Evolutionary conservation across 2,797 vertebrate species (phyloP), one percentile per base, ranked within the genome.

Genomic region (Iguana delicatissima): DNA sequence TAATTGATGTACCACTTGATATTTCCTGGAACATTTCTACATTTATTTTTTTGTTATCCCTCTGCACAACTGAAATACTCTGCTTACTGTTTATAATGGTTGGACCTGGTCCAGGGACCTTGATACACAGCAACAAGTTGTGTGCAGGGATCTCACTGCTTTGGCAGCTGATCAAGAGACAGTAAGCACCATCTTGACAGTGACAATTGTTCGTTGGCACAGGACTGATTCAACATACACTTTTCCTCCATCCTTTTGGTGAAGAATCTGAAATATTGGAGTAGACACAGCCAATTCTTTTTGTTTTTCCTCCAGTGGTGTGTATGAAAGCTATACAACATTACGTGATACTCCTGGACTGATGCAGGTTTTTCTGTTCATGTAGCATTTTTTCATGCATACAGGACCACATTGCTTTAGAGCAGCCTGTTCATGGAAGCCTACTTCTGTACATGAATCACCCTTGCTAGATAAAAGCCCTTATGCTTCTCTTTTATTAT

Each of bases 1-100:
- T 93, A 89, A 91, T 93, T 93, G 89, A 91, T 84, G 5, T 95
- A 90, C 85, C 93, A 42, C 35, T 57, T 94, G 79, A 92, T 79
- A 69, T 93, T 90, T 83, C 62, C 74, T 89, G 26, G 50, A 81
- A 90, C 95, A n/a, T 88, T 94, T 95, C 93, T 64, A 38, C 93
- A 95, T 94, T 87, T 96, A 90, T 95, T 92, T 81, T 46, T 87
- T 86, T 91, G 87, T 9, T 90, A 93, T 95, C 29, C 94, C 80
- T 93, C 84, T 80, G 64, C 72, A 93, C 86, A 86, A 93, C 14
- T 88, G 82, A 92, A 92, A 38, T 62, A 64, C 42, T 59, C 88
- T 80, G 91, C 90, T 91, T 92, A 88, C 1, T 2, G 73, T 94
- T 83, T 76, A 86, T 74, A 72, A 59, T 85, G 22, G 7, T 84